Conservation (phyloP, 2,113 vertebrate genomes). For the Thamnaconus septentrionalis region DNA sequence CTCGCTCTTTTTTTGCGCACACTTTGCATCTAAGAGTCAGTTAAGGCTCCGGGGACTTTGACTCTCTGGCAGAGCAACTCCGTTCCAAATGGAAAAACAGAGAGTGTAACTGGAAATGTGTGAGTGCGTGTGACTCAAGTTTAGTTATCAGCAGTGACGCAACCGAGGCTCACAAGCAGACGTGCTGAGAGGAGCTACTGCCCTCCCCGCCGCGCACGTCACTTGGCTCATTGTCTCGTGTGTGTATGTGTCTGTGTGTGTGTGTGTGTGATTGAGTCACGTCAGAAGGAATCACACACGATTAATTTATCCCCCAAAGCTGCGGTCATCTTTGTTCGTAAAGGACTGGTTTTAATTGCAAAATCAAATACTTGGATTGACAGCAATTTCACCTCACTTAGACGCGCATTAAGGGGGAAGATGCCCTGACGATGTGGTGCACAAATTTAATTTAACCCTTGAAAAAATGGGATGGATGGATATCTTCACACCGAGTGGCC, state of each 20-base stretch:
- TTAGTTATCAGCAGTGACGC: conserved; percentile 24
- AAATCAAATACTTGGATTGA: not conserved
- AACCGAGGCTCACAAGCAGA: conserved; percentile 5
- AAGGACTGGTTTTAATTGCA: not conserved
- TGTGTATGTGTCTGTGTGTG: not conserved
- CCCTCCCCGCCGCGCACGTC: conserved; percentile 9
- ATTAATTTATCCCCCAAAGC: not conserved
- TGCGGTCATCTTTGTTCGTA: not conserved
- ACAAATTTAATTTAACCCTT: no score
- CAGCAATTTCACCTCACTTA: not conserved
- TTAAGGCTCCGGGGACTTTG: no score
- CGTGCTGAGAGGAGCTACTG: not conserved
- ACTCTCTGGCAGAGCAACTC: no score
- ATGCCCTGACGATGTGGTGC: not conserved
- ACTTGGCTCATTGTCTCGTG: conserved; percentile 2
- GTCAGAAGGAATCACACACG: not conserved
- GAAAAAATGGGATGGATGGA: no score
- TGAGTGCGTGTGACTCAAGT: conserved; percentile 1
- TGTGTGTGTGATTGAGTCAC: not conserved
- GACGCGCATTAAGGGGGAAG: no score
- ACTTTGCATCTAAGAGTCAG: no score
- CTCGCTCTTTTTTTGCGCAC: no score
- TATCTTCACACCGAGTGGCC: no score
- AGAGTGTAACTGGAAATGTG: conserved; percentile 23
- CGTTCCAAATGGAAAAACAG: not conserved